Conservation (phyloP, 2,113 vertebrate species). For the Podiceps cristatus region DNA sequence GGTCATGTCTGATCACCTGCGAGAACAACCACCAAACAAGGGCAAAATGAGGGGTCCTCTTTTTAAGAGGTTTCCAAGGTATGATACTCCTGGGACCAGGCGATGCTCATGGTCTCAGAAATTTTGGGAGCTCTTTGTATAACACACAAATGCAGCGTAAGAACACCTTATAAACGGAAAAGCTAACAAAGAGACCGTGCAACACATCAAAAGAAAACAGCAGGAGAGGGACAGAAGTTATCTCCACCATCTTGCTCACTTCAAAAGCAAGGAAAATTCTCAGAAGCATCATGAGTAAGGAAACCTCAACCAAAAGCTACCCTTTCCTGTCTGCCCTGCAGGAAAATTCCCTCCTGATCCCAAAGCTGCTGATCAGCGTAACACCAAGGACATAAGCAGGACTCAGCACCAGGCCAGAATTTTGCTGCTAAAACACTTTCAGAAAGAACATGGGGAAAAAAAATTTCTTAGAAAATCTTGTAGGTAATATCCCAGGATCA, state of each 20-base stretch:
- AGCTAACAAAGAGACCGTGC: neutral
- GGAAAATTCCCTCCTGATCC: neutral
- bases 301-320: neutral
- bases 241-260: rapidly evolving
- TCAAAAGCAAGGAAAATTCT: neutral
- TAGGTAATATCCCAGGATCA: neutral
- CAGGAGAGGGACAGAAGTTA: neutral
- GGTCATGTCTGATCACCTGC: neutral
- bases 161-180: neutral
- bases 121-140: neutral
- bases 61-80: neutral
- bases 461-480: neutral
- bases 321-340: neutral
- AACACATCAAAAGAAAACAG: neutral
- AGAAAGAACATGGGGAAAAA: neutral
- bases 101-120: neutral
- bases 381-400: neutral
- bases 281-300: neutral
- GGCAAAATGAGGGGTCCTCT: neutral
- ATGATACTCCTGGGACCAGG: neutral
- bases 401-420: neutral
- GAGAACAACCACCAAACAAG: neutral
- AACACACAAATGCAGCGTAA: neutral
- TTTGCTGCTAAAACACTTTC: neutral
- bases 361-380: neutral